phyloP scores from a whole-genome alignment of 2,888 invertebrate species.

The Gibbula magus region DNA sequence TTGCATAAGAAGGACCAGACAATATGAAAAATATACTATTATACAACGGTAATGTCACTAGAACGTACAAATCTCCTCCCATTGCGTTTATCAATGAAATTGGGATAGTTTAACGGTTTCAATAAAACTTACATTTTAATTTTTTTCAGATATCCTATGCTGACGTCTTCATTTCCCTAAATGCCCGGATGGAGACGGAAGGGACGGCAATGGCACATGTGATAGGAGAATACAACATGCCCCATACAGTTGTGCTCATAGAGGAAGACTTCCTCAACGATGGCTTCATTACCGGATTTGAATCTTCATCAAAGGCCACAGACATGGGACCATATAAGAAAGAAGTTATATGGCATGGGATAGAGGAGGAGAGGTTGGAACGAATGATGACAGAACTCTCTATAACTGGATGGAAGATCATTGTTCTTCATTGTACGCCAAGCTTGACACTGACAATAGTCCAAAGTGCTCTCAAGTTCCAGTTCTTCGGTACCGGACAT shows the following conservation, averaged over 20 bases:
- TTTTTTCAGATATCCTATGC: constrained; percentile 32
- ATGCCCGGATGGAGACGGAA: constrained; percentile 36
- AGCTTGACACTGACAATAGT: constrained; percentile 50
- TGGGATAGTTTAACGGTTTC: too few relatives aligned
- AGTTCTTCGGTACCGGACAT: constrained; percentile 59
- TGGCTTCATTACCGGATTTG: constrained; percentile 54
- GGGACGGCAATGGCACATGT: constrained; percentile 49
- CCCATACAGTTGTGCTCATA: constrained; percentile 48
- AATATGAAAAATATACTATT: too few relatives aligned
- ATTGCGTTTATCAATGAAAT: too few relatives aligned
- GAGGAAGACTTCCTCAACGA: constrained; percentile 48
- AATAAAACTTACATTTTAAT: too few relatives aligned
- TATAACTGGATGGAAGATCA: constrained; percentile 44
- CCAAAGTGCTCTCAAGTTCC: constrained; percentile 46
- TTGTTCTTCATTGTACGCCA: constrained; percentile 56
- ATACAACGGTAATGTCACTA: too few relatives aligned
- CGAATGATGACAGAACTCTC: constrained; percentile 39
- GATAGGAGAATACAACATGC: constrained; percentile 48
- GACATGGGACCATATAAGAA: constrained; percentile 32
- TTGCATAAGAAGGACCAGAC: too few relatives aligned
- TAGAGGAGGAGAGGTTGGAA: constrained; percentile 26
- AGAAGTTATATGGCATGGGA: constrained; percentile 20
- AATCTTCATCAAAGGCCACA: constrained; percentile 25
- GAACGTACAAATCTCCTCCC: too few relatives aligned
- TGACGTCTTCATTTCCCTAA: constrained; percentile 36